Base-by-base conservation (phyloP, 2,113 vertebrate species). In the Oryzias celebensis region DNA sequence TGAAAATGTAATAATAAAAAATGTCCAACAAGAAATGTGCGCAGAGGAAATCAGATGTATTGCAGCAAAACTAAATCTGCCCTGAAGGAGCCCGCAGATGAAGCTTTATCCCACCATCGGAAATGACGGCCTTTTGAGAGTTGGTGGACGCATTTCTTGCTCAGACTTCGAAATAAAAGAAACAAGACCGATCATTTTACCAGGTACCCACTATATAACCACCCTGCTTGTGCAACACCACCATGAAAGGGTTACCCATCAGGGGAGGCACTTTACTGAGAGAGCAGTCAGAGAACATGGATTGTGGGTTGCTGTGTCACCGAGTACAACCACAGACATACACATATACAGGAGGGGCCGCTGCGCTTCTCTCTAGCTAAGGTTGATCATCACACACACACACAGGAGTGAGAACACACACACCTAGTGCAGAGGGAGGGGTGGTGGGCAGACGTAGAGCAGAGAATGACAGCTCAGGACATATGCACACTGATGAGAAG, bases 1-100 rank as follows among this genome's bases (percentile, higher is more conserved):
- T 8, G 70, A 17, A 16, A 18, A 44, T n/a, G 69, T 52, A 7
- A 50, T 74, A 2, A 14, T 64, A 15, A 78, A 44, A 26, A 79
- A 62, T 4, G 26, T 73, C 4, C 65, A 78, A 41, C 22, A 22
- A 14, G 47, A 70, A 10, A 65, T 15, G 12, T 75, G 67, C n/a
- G 1, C 43, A 18, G 16, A 71, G 16, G 62, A 80, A 10, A 28
- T 75, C 0, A 70, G 54, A 5, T 48, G 45, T 4, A 52, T 58
- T 2, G 26, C 31, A 20, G 15, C 23, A 22, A 49, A 42, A 4
- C 7, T n/a, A 17, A 68, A 52, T 15, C 59, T 68, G 1, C 1
- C 42, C 17, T 5, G 18, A 0, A 60, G 42, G 3, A 60, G 65
- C 26, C 46, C 26, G 6, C 42, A 60, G n/a, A 53, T 47, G 56